Conservation (phyloP, 2,888 invertebrate species). For the Oscheius sp. region DNA sequence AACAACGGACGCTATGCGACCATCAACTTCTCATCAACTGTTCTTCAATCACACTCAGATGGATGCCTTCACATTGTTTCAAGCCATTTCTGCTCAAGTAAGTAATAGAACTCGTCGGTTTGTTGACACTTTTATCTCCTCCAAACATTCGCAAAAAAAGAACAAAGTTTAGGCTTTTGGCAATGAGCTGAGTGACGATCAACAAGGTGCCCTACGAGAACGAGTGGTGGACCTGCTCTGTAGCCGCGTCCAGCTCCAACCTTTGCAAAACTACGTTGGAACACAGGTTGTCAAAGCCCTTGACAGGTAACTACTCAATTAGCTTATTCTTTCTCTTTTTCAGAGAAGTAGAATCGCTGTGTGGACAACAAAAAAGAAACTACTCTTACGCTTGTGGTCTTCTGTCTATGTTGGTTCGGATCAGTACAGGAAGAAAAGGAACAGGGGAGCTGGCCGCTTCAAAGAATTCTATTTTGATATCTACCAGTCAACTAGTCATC, state of each 20-base stretch:
- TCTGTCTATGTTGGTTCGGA: constrained; percentile 66
- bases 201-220: constrained; percentile 64
- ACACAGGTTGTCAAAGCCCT: constrained; percentile 70
- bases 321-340: constrained; percentile 24
- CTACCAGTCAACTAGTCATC: constrained; percentile 67
- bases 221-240: constrained; percentile 72
- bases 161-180: constrained; percentile 60
- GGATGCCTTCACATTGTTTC: constrained; percentile 79
- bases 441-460: constrained; percentile 79
- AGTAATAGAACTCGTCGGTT: background rate
- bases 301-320: constrained; percentile 51
- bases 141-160: background rate
- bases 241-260: constrained; percentile 71
- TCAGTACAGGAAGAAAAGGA: constrained; percentile 77
- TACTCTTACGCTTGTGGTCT: constrained; percentile 72
- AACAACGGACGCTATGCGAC: constrained; percentile 41
- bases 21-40: constrained; percentile 75
- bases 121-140: background rate
- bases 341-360: constrained; percentile 66
- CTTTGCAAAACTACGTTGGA: constrained; percentile 72
- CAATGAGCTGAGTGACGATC: constrained; percentile 67
- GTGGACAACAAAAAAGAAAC: constrained; percentile 66
- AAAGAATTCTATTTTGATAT: constrained; percentile 56
- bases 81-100: constrained; percentile 89
- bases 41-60: constrained; percentile 74